phyloP scores from a whole-genome alignment of 2,888 invertebrate genomes.

The Leptinotarsa rubiginosa region DNA sequence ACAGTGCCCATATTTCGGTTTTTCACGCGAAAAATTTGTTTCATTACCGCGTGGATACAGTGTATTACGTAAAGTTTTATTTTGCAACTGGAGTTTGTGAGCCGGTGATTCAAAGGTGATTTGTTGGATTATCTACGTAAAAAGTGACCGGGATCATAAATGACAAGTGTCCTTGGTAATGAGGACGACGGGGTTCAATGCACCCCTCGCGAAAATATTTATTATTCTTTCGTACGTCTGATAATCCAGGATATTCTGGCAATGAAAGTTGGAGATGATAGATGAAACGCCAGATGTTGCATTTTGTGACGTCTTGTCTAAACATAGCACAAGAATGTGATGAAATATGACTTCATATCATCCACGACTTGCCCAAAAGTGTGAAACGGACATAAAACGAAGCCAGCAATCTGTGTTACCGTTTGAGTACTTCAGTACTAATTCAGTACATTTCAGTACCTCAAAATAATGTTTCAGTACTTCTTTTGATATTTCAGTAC shows the following conservation, averaged over 20 bases:
- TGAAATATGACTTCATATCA: neutral
- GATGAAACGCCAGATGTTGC: too few relatives aligned
- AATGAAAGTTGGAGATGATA: too few relatives aligned
- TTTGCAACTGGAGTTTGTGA: conserved; percentile 15
- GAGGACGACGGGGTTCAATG: neutral
- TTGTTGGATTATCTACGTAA: neutral
- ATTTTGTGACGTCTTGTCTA: neutral
- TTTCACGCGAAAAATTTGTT: conserved; percentile 41
- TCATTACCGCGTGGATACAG: conserved; percentile 28
- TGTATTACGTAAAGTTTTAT: conserved; percentile 17
- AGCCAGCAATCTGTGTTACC: neutral
- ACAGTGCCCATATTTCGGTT: conserved; percentile 33
- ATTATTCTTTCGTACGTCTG: too few relatives aligned
- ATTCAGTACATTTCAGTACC: too few relatives aligned
- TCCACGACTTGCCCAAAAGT: neutral
- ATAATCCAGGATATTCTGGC: too few relatives aligned
- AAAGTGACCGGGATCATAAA: too few relatives aligned
- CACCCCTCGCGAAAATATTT: neutral
- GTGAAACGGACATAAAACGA: too few relatives aligned
- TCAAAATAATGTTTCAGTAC: too few relatives aligned
- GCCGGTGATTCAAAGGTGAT: conserved; percentile 23
- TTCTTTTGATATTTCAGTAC: too few relatives aligned
- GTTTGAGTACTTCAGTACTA: too few relatives aligned
- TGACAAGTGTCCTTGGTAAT: neutral
- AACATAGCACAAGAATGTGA: neutral